Evolutionary conservation across 2,113 vertebrate genomes (phyloP), one percentile per base, ranked within the genome.

Genomic region (Heptranchias perlo): DNA sequence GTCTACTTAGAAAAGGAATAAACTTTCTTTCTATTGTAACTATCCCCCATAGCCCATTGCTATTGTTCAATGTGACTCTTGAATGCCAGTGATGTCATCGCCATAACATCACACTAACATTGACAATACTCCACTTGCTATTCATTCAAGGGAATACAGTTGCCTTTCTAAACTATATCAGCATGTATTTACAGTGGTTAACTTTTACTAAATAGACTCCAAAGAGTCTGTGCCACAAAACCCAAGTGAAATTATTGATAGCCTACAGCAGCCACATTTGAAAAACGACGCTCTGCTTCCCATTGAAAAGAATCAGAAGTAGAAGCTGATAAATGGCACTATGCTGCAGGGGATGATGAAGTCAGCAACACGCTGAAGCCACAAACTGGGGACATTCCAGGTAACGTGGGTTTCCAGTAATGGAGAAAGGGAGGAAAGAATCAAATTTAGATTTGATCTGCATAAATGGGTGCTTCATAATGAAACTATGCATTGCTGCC

Each of bases 141-240:
- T 64, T 94, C 91, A 62, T 52, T 64, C 58, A 62, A 44, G 31
- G 31, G 87, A 35, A 35, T 64, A 44, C n/a, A 94, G 58, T 21
- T 1, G 6, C 1, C 16, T 39, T 94, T 3, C 54, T 65, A 94
- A 94, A 25, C 61, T 39, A 25, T 39, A 95, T 44, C 64, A 49
- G 52, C 47, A 13, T 52, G 2, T 13, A 49, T 95, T 67, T 49
- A 25, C 64, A 16, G 94, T 73, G 94, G 44, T 69, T 95, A 49
- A 69, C 11, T 49, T 95, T 73, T 95, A 95, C 23, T 52, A 21
- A 64, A 92, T 58, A 35, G 87, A 91, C 87, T 91, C 87, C 87
- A 61, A 58, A 91, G 52, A 52, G 47, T 52, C 87, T 91, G n/a
- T 95, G 44, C 39, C 14, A 49, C 28, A 95, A 95, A 95, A 35